These are phyloP conservation scores for Pangasianodon gigas DNA, from an alignment of 2,113 vertebrate species.

Conservation along the genomic window DNA sequence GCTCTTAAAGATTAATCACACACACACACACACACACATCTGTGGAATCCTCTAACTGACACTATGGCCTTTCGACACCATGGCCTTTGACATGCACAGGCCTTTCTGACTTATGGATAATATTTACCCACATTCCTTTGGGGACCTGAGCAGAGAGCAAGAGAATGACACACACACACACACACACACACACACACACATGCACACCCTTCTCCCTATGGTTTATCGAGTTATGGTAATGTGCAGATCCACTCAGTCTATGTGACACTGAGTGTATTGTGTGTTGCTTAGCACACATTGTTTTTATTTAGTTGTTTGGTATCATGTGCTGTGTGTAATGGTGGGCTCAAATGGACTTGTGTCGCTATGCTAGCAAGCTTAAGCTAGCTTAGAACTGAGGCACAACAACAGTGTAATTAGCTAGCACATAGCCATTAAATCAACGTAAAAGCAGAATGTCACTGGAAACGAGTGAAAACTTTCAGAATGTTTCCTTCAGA, in stretches of 20 bases:
- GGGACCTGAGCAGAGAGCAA: neutral
- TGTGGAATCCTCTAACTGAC: constrained; percentile 9
- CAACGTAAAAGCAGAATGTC: neutral
- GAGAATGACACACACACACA: neutral
- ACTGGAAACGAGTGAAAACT: neutral
- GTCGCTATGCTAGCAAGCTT: neutral
- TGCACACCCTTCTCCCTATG: neutral
- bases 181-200: neutral
- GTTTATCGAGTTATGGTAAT: neutral
- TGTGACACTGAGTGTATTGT: constrained; percentile 1
- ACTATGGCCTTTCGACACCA: neutral
- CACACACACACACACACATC: constrained; percentile 4
- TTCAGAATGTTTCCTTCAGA: neutral
- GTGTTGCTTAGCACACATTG: neutral
- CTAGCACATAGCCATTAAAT: neutral
- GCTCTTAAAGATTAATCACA: neutral
- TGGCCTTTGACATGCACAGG: constrained; percentile 30
- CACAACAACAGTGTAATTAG: neutral
- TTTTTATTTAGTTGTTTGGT: neutral
- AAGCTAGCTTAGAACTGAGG: neutral
- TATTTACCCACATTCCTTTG: constrained; percentile 36
- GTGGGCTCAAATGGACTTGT: neutral
- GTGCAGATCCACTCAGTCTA: neutral
- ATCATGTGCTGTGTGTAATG: neutral
- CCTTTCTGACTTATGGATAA: constrained; percentile 19